These are phyloP conservation scores for Lepidurus arcticus DNA, from an alignment of 1,140 invertebrate species.

Conservation along the genomic window DNA sequence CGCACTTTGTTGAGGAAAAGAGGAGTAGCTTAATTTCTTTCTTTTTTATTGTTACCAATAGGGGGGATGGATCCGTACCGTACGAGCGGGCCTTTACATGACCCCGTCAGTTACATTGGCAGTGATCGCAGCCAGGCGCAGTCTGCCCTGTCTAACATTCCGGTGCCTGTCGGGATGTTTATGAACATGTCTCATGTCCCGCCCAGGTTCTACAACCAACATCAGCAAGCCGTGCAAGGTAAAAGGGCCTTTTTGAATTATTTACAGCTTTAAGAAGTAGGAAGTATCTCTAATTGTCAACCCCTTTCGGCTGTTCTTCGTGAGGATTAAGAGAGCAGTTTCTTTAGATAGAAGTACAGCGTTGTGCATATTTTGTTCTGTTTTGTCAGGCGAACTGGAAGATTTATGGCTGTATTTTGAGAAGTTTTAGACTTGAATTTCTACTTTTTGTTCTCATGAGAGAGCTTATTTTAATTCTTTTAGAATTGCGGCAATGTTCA, in stretches of 20 bases:
- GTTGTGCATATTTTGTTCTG: slow-evolving; percentile 3
- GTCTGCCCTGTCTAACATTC: slow-evolving; percentile 47
- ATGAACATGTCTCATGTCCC: slow-evolving; percentile 86
- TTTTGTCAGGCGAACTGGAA: neutral
- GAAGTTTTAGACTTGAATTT: no score
- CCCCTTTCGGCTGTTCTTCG: neutral
- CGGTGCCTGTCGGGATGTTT: slow-evolving; percentile 91
- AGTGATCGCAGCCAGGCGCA: slow-evolving; percentile 69
- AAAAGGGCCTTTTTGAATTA: neutral
- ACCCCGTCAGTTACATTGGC: slow-evolving; percentile 89
- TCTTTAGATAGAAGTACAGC: neutral
- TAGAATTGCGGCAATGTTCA: no score
- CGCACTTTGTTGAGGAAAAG: neutral
- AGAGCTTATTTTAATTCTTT: no score
- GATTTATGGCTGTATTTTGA: no score
- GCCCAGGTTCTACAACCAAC: slow-evolving; percentile 79
- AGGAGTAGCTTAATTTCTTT: neutral
- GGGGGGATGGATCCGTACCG: slow-evolving; percentile 51
- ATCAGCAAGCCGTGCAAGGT: slow-evolving; percentile 59
- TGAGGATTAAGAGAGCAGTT: neutral
- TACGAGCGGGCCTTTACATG: slow-evolving; percentile 58
- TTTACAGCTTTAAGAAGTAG: neutral
- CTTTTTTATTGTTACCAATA: neutral
- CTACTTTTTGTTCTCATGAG: no score
- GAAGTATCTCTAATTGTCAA: no score